These are phyloP conservation scores for Notiomystis cincta DNA, from an alignment of 2,113 vertebrate species.

Conservation along the genomic window DNA sequence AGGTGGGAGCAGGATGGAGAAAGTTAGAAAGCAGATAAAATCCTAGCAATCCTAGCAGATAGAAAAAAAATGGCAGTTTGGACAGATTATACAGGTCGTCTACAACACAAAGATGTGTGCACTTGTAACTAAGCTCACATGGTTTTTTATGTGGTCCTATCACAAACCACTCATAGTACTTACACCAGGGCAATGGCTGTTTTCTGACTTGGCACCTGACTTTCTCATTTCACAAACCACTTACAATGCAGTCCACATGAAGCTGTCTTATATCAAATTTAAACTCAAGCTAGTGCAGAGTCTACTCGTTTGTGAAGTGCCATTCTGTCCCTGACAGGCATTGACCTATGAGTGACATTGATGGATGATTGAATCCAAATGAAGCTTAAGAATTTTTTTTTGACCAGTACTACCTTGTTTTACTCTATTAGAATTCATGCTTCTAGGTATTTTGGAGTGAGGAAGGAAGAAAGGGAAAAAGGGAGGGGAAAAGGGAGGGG, in stretches of 20 bases:
- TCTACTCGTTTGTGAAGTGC: not conserved
- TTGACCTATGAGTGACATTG: not conserved
- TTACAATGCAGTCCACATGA: not conserved
- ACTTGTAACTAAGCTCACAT: not conserved
- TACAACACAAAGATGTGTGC: not conserved
- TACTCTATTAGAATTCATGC: not conserved
- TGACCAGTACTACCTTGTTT: not conserved
- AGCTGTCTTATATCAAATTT: not conserved
- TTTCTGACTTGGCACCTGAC: not conserved
- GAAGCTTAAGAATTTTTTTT: not conserved
- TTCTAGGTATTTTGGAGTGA: not conserved
- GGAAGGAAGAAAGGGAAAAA: too few relatives aligned
- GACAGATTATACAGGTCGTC: not conserved
- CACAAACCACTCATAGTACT: not conserved
- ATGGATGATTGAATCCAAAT: not conserved
- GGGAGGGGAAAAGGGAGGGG: too few relatives aligned
- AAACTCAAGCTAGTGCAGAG: not conserved
- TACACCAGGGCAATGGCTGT: not conserved
- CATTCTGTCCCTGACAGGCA: not conserved
- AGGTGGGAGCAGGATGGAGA: not conserved
- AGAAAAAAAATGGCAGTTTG: not conserved
- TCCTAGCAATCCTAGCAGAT: not conserved
- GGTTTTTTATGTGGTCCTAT: not conserved
- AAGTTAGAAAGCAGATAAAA: not conserved
- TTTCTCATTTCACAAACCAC: not conserved